phyloP scores from a whole-genome alignment of 2,797 vertebrate genomes.

The Rhyacichthys aspro region DNA sequence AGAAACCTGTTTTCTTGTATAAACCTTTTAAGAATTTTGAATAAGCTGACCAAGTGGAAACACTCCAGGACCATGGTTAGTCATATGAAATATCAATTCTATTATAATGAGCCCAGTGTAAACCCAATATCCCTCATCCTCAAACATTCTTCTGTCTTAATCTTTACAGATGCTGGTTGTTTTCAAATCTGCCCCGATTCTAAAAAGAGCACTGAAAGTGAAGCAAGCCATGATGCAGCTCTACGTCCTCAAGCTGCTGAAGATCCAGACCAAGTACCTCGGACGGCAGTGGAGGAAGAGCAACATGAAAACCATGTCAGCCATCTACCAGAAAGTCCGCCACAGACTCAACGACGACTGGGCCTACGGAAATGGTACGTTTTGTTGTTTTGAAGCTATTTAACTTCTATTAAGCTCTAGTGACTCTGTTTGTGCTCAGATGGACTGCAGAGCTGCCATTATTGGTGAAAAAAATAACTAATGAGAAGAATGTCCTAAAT shows the following conservation, averaged over 20 bases:
- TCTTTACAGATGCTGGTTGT: constrained; percentile 91
- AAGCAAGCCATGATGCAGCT: constrained; percentile 98
- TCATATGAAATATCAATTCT: neutral
- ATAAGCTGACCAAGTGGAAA: constrained; percentile 98
- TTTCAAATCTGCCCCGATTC: constrained; percentile 94
- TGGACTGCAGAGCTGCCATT: no score
- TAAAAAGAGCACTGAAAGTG: constrained; percentile 94
- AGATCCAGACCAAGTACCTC: constrained; percentile 97
- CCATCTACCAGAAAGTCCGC: constrained; percentile 97
- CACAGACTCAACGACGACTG: constrained; percentile 97
- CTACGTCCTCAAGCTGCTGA: constrained; percentile 92
- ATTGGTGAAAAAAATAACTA: no score
- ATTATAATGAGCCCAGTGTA: neutral
- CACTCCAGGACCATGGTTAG: constrained; percentile 97
- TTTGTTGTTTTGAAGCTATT: no score
- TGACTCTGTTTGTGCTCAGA: no score
- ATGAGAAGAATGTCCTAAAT: no score
- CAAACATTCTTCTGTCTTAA: neutral
- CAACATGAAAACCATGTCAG: constrained; percentile 99
- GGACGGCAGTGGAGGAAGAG: constrained; percentile 97
- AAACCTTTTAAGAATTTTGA: constrained; percentile 92
- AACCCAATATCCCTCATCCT: neutral
- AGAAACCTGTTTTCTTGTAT: constrained; percentile 97
- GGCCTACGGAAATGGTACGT: constrained; percentile 92
- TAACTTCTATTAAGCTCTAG: no score